Evolutionary conservation across 2,888 invertebrate species (phyloP), one percentile per base, ranked within the genome.

Genomic region (Agonopterix subpropinquella): DNA sequence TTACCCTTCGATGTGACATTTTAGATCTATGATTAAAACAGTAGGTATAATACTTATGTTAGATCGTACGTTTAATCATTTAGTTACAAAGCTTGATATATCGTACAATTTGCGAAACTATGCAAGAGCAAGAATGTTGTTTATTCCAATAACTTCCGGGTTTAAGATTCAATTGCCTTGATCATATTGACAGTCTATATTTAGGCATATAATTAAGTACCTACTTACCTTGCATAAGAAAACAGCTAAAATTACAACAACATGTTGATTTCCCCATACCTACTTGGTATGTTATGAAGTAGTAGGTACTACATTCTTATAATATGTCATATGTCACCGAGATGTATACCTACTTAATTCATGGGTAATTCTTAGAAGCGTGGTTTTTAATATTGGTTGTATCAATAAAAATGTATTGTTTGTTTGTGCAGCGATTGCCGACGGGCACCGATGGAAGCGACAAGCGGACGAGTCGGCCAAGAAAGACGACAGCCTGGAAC

Each of bases 401-500:
- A 39, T 45, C 51, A 42, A 47, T 41, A 13, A 43, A 28, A 9
- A 15, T 44, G 36, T 44, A 11, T 47, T 47, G 10, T 50, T 42
- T 65, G 48, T 71, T 67, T 61, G 55, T 67, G 53, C 69, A 87
- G 76, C 73, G 82, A 80, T 77, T 70, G 83, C 80, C 67, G 82
- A 87, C 64, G 75, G 74, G 58, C 80, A 84, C 65, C 90, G 94
- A 70, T 90, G 90, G 68, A 90, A 91, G 82, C 90, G 93, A 68
- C 94, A 94, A 75, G 91, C 93, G 43, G 92, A 93, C 55, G 92
- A 91, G 47, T 67, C 89, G 41, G 71, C 73, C 60, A 95, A 95
- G 86, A 95, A 95, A 87, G 95, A 95, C 67, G 96, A 96, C 67
- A 95, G 93, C 80, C 94, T 95, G 83, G 96, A 96, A 83, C 92